Conservation (phyloP, 2,797 vertebrate species). For the Austrolebias charrua region DNA sequence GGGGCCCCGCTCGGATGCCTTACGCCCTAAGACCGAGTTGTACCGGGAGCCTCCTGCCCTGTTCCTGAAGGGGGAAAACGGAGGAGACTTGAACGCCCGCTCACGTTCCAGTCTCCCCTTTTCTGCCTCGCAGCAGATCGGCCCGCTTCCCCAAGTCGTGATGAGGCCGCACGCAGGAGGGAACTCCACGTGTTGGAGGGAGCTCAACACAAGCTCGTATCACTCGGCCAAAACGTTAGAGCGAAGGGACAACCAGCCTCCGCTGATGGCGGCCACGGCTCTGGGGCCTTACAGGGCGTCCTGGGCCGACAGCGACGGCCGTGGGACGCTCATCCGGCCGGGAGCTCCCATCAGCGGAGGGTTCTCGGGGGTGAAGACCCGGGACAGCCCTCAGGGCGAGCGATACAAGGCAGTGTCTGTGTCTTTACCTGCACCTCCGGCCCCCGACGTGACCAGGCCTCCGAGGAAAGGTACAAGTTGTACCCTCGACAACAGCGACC, state of each 20-base stretch:
- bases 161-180: slow-evolving; percentile 72
- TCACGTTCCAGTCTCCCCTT: slow-evolving; percentile 71
- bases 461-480: slow-evolving; percentile 89
- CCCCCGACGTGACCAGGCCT: slow-evolving; percentile 55
- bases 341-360: slow-evolving; percentile 72
- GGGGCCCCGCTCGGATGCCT: slow-evolving; percentile 65
- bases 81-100: slow-evolving; percentile 62
- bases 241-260: slow-evolving; percentile 72
- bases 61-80: slow-evolving; percentile 71
- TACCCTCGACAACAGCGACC: slow-evolving; percentile 92
- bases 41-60: slow-evolving; percentile 72
- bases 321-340: slow-evolving; percentile 76
- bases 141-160: slow-evolving; percentile 71
- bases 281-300: slow-evolving; percentile 85
- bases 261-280: slow-evolving; percentile 69
- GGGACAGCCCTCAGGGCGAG: slow-evolving; percentile 79
- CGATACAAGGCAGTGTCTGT: slow-evolving; percentile 71
- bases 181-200: slow-evolving; percentile 66
- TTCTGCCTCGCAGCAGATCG: slow-evolving; percentile 61
- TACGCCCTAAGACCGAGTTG: slow-evolving; percentile 73
- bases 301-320: slow-evolving; percentile 89
- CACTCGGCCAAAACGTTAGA: slow-evolving; percentile 77
- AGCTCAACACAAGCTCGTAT: slow-evolving; percentile 65
- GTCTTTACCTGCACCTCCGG: slow-evolving; percentile 70
- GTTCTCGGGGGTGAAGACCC: slow-evolving; percentile 71